These are phyloP conservation scores for Thamnophis sirtalis DNA, from an alignment of 2,113 vertebrate species.

Conservation along the genomic window DNA sequence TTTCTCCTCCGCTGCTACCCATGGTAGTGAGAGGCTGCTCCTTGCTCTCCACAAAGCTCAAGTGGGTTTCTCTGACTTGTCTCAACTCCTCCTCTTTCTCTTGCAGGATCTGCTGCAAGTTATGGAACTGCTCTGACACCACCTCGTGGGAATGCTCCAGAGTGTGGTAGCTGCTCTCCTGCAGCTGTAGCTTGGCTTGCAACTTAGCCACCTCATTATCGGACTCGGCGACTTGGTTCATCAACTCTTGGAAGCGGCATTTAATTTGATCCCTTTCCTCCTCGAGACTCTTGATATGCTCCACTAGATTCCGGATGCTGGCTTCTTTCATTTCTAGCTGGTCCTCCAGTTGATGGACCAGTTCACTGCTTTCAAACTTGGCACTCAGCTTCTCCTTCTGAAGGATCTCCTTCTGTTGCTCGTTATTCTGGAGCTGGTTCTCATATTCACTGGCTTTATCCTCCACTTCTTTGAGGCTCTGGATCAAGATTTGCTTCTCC, in stretches of 20 bases:
- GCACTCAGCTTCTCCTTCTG: slow-evolving; percentile 77
- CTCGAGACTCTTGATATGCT: slow-evolving; percentile 79
- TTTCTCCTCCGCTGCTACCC: slow-evolving; percentile 85
- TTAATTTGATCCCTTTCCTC: slow-evolving; percentile 81
- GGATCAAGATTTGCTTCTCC: slow-evolving; percentile 80
- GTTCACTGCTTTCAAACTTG: slow-evolving; percentile 72
- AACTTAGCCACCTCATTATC: slow-evolving; percentile 82
- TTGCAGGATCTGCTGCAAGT: slow-evolving; percentile 75
- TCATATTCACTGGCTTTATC: slow-evolving; percentile 76
- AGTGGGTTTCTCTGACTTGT: slow-evolving; percentile 80
- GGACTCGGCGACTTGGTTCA: slow-evolving; percentile 79
- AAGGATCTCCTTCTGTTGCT: slow-evolving; percentile 82
- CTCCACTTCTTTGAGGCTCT: slow-evolving; percentile 81
- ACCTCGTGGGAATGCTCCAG: slow-evolving; percentile 80
- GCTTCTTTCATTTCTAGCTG: slow-evolving; percentile 76
- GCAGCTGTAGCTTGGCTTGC: slow-evolving; percentile 72
- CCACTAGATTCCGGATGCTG: slow-evolving; percentile 76
- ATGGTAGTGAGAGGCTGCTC: slow-evolving; percentile 82
- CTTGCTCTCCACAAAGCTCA: slow-evolving; percentile 80
- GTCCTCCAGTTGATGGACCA: slow-evolving; percentile 81
- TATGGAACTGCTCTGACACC: slow-evolving; percentile 81
- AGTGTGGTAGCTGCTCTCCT: slow-evolving; percentile 80
- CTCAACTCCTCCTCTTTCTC: slow-evolving; percentile 88
- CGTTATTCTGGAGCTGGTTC: slow-evolving; percentile 76
- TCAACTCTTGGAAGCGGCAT: slow-evolving; percentile 85